Conservation (phyloP, 2,888 invertebrate genomes). For the Andrena minutula region DNA sequence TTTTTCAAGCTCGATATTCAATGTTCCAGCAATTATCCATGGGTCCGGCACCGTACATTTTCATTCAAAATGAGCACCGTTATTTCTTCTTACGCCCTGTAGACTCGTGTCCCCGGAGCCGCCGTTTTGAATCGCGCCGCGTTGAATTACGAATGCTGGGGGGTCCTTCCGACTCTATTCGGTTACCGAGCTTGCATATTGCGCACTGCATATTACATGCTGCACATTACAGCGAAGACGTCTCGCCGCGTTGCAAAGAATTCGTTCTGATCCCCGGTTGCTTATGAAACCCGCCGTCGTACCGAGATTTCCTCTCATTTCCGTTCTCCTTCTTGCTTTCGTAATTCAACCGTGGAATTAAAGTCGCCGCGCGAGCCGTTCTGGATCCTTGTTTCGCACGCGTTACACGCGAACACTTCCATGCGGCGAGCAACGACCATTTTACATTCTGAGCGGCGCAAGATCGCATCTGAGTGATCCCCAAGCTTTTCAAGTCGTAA, state of each 20-base stretch:
- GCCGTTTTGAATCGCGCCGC: constrained; percentile 43
- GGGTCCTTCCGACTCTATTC: constrained; percentile 43
- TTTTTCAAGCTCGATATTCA: too few relatives aligned
- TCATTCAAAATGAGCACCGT: neutral
- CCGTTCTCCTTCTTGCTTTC: constrained; percentile 33
- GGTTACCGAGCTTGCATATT: constrained; percentile 47
- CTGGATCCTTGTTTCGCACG: constrained; percentile 1
- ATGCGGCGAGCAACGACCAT: neutral
- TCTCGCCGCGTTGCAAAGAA: constrained; percentile 44
- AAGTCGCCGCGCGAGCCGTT: constrained; percentile 13
- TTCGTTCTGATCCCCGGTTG: constrained; percentile 48
- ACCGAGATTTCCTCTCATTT: constrained; percentile 42
- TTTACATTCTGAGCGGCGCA: neutral
- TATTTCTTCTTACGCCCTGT: constrained; percentile 1
- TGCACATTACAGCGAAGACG: constrained; percentile 43
- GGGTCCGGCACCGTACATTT: neutral
- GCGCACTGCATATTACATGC: constrained; percentile 54
- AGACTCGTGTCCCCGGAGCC: constrained; percentile 24
- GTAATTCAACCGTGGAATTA: constrained; percentile 49
- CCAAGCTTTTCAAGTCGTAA: neutral
- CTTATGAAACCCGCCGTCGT: constrained; percentile 46
- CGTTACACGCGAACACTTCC: constrained; percentile 9
- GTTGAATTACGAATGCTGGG: constrained; percentile 47
- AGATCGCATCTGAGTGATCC: neutral
- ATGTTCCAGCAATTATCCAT: too few relatives aligned